Conservation (phyloP, 1,140 invertebrate genomes). For the Tetramorium parvispinum region DNA sequence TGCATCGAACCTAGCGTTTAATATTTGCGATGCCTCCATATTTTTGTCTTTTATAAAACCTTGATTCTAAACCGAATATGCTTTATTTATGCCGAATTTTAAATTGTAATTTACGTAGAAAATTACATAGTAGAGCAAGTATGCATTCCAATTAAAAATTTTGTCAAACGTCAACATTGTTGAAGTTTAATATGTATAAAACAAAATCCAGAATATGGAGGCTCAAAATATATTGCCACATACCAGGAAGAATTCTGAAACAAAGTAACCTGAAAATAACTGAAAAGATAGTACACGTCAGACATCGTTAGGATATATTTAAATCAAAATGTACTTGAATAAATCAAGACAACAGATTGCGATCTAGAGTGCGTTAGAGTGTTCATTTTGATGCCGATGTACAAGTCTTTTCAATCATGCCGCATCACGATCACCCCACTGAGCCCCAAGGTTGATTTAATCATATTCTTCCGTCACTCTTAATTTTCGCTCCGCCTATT, state of each 20-base stretch:
- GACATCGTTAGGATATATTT: too few species aligned
- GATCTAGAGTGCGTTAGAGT: conserved; percentile 7
- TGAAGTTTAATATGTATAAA: not conserved
- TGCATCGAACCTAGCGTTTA: conserved; percentile 3
- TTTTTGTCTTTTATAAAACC: not conserved
- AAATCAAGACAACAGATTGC: not conserved
- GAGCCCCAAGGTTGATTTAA: conserved; percentile 39
- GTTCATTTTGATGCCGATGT: not conserved
- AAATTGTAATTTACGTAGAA: conserved; percentile 1
- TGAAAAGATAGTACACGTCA: not conserved
- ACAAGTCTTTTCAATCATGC: conserved; percentile 36
- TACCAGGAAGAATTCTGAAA: not conserved
- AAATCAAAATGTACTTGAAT: conserved; percentile 9
- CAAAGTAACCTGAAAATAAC: not conserved
- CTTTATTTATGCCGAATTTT: not conserved
- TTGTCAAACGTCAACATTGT: not conserved
- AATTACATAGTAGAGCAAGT: not conserved
- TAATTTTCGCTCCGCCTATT: conserved; percentile 36
- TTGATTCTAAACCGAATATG: not conserved
- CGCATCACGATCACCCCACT: conserved; percentile 8
- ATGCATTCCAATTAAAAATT: not conserved
- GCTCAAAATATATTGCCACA: not conserved
- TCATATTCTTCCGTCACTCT: conserved; percentile 47
- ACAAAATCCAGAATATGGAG: not conserved
- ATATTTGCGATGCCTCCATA: not conserved